phyloP scores from a whole-genome alignment of 2,888 invertebrate genomes.

The Craniophora ligustri region DNA sequence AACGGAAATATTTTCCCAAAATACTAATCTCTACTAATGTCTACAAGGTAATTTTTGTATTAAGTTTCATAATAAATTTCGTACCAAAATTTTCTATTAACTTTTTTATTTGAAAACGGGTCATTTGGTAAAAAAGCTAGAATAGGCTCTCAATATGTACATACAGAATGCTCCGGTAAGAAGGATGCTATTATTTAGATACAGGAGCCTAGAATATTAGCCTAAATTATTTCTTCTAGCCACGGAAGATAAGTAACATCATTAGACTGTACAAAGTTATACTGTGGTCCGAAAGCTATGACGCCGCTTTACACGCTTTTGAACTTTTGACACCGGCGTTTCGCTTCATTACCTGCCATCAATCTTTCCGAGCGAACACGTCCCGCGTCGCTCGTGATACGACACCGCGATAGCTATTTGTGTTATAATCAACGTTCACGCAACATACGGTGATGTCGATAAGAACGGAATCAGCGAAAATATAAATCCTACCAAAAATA shows the following conservation, averaged over 20 bases:
- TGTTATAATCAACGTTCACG: slow-evolving; percentile 48
- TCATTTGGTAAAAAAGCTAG: no score
- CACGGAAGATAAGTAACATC: background rate
- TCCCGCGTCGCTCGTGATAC: slow-evolving; percentile 40
- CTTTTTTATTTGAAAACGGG: no score
- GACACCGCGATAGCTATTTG: slow-evolving; percentile 49
- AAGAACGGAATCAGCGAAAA: slow-evolving; percentile 34
- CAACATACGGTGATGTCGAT: slow-evolving; percentile 34
- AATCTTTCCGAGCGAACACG: slow-evolving; percentile 59
- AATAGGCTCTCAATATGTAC: no score
- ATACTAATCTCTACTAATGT: no score
- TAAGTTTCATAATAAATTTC: no score
- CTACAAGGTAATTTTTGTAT: no score
- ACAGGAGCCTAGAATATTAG: background rate
- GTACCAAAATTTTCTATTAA: no score
- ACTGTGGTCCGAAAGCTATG: slow-evolving; percentile 32
- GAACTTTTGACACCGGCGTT: slow-evolving; percentile 63
- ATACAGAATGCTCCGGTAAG: no score
- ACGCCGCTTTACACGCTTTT: slow-evolving; percentile 59
- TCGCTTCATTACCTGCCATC: slow-evolving; percentile 67
- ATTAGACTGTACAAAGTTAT: slow-evolving; percentile 24
- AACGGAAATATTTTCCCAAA: no score
- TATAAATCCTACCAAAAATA: slow-evolving; percentile 5
- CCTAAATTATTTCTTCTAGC: background rate
- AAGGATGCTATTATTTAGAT: no score